Base-by-base conservation (phyloP, 1,140 invertebrate genomes). In the Caenorhabditis inopinata region DNA sequence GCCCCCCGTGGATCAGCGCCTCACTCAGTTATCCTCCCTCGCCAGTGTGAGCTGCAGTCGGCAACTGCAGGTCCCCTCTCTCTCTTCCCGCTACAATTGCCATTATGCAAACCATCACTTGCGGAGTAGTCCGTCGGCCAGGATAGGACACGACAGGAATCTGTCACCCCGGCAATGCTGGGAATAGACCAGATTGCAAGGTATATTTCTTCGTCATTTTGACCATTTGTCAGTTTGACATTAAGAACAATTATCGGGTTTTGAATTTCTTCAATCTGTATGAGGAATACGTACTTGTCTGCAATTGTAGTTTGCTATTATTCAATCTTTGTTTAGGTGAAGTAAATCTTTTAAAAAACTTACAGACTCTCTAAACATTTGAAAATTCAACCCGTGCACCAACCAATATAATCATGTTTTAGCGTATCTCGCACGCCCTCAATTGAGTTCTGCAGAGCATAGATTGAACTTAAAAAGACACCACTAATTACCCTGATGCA, bases 111-210 rank as follows among this genome's bases (percentile, higher is more conserved):
- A 49, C 74, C 74, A 75, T 75, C 74, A 18, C 42, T 32, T 48
- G 74, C 47, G 42, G 76, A 38, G 51, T 74, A 80, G 68, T 62
- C 45, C 58, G 58, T 68, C 58, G 58, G 58, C 58, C 58, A 68
- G 38, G 58, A 68, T 68, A 68, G 58, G 48, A 49, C 51, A 32
- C 38, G 58, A 53, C 27, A 62, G 35, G 35, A 45, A 35, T 46
- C 48, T 38, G 35, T 32, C 42, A 75, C 68, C 35, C 62, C 79
- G 51, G 76, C 42, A 12, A 87, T 87, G 86, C 77, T 87, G 32
- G 87, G 86, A 42, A 87, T 87, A 79, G 87, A 87, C 84, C 85
- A 87, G 85, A 87, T 87, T 85, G 86, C 86, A 74, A 87, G 86
- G 84, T 85, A 49, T 29, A 35, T 68, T 78, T 16, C 23, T 29